Evolutionary conservation across 2,113 vertebrate genomes (phyloP).

Genomic region (Greenwoodochromis staneri): DNA sequence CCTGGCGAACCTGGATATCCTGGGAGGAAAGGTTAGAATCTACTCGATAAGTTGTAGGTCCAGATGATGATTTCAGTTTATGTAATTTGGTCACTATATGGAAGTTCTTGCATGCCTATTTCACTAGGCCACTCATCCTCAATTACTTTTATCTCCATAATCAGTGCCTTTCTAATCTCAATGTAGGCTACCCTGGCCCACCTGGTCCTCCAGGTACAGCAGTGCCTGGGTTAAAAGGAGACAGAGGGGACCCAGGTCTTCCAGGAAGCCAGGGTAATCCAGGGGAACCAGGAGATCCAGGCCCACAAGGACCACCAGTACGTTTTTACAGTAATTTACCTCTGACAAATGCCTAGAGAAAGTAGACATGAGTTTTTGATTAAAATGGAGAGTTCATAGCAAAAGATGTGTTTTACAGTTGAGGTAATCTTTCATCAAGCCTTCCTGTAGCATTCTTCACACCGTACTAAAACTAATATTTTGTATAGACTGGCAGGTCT

Average conservation of each 20-base stretch:
- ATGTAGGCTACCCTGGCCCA: slow-evolving; percentile 26
- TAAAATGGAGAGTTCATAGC: not conserved
- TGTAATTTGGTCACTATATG: not conserved
- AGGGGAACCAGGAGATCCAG: slow-evolving; percentile 35
- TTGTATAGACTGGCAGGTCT: not conserved
- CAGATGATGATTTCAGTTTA: not conserved
- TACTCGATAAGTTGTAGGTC: not conserved
- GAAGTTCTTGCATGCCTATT: not conserved
- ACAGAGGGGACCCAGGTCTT: slow-evolving; percentile 22
- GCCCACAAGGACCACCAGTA: slow-evolving; percentile 31
- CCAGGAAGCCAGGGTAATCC: slow-evolving; percentile 2
- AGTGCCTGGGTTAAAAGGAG: slow-evolving; percentile 20
- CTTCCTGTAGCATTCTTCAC: not conserved
- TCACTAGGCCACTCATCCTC: not conserved
- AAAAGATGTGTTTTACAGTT: not conserved
- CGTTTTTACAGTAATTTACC: not conserved
- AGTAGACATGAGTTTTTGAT: not conserved
- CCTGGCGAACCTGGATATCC: slow-evolving; percentile 55
- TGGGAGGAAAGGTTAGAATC: slow-evolving; percentile 62
- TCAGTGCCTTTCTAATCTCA: not conserved
- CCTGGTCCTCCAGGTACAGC: slow-evolving; percentile 28
- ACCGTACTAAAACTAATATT: not conserved
- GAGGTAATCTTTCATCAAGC: not conserved
- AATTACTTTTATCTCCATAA: not conserved
- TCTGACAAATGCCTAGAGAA: not conserved